phyloP scores from a whole-genome alignment of 2,113 vertebrate genomes.

The Meles meles region DNA sequence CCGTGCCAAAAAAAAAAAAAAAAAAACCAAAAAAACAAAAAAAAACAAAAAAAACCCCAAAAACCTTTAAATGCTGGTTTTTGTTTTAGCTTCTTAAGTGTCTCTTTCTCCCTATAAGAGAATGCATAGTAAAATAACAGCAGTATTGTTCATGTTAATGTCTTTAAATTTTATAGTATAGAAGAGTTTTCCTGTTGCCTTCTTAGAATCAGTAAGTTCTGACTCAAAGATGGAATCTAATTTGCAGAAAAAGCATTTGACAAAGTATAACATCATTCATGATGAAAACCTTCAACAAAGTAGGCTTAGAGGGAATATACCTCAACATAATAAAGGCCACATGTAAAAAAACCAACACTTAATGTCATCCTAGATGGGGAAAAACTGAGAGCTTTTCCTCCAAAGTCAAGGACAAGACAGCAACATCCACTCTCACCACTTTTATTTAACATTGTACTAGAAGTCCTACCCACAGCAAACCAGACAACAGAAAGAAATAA shows the following conservation, averaged over 20 bases:
- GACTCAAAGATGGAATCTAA: background rate
- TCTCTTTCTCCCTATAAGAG: constrained; percentile 7
- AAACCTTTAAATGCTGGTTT: constrained; percentile 23
- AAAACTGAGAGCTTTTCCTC: background rate
- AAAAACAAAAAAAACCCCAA: no score
- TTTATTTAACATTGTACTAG: background rate
- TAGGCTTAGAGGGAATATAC: background rate
- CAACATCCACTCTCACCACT: background rate
- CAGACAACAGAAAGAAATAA: background rate
- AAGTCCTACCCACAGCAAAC: background rate
- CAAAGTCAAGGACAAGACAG: background rate
- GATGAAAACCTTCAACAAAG: background rate
- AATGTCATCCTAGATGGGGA: background rate
- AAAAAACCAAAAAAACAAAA: no score
- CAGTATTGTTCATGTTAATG: background rate
- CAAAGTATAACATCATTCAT: background rate
- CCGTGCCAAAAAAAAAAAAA: background rate
- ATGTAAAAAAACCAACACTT: background rate
- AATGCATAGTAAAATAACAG: background rate
- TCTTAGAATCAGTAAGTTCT: background rate
- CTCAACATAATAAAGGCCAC: background rate
- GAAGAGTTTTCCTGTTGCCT: background rate
- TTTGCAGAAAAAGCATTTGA: background rate
- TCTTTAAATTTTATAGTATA: background rate
- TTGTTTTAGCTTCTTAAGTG: background rate